Evolutionary conservation across 2,888 invertebrate species (phyloP), one percentile per base, ranked within the genome.

Genomic region (Heliconius cydno): DNA sequence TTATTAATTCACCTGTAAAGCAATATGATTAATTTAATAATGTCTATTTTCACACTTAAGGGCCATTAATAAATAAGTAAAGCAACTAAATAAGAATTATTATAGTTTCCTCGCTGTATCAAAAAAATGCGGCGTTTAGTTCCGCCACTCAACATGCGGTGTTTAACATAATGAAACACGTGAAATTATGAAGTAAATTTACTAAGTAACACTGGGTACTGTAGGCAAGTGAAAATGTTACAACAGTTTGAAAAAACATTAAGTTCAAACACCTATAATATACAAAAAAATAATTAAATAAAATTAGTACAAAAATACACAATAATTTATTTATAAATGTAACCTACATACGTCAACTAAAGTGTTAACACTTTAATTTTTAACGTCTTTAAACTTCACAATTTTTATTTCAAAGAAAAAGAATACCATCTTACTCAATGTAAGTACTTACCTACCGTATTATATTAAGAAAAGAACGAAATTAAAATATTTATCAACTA

Each of bases 1-100:
- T 57, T 5, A 82, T 77, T 63, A 81, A 52, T 75, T 78, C 72
- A 57, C 80, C 82, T 82, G 80, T n/a, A 80, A 80, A 46, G 28
- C 52, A 65, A 30, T 65, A 65, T 28, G 6, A 28, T 65, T 65
- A 65, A 15, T 15, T 25, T 28, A 5, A 65, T 65, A 63, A 6
- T 25, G 25, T 65, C 28, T 65, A 28, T 65, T 65, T 0, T 65
- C 38, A 38, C 38, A 38, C 10, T 10, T 12, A 10, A 38, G 38
- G 12, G 41, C 41, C 12, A 41, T 41, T 2, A 41, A 12, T 12
- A 41, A 41, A 2, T 41, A 12, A 41, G 41, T 41, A 41, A 41
- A 41, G 12, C 12, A 41, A 41, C 41, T 41, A 41, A 41, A 41
- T 41, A 12, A 41, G 9, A 12, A 41, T 41, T 41, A 41, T 10